Base-by-base conservation (phyloP, 1,140 invertebrate genomes). In the Drosophila cardini region DNA sequence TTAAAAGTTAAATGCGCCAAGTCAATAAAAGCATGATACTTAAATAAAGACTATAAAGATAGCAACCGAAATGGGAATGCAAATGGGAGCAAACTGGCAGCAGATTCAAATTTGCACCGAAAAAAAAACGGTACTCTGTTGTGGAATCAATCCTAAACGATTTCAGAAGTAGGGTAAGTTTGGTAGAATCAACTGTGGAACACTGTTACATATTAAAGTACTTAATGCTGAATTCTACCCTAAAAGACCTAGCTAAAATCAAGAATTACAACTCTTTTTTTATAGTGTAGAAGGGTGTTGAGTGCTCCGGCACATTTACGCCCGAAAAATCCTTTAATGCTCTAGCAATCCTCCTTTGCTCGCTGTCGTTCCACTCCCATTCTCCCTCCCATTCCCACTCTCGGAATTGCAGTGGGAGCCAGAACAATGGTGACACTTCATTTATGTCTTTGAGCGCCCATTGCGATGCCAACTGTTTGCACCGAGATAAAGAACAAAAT, bases 1-100 rank as follows among this genome's bases (percentile, higher is more conserved):
- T 83, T 82, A 89, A 86, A 87, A 89, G 83, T 87, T 87, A 89
- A 87, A 87, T 77, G 80, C 69, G 74, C 60, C 76, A 75, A 85
- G 81, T 85, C 81, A 85, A 85, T 85, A 85, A 85, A 86, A 81
- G 73, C 72, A 68, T 74, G 80, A 83, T 83, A 84, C 76, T 73
- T 69, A 80, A 74, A 70, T 63, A 72, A 76, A 72, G 52, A 15
- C 32, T 46, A 65, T 72, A 60, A 72, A 55, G 46, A 63, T 18
- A 50, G 45, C 34, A 50, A 16, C 40, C 53, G 48, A 81, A 26
- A 81, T 72, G 56, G 60, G 40, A 70, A 76, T 65, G 73, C 61
- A 58, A 75, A 72, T 72, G 68, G 21, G n/a, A 26, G 21, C 21
- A 57, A 52, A 48, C 11, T 1, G 2, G 9, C 18, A 15, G 42